Evolutionary conservation across 2,888 invertebrate genomes (phyloP).

Genomic region (Nomada fucata): DNA sequence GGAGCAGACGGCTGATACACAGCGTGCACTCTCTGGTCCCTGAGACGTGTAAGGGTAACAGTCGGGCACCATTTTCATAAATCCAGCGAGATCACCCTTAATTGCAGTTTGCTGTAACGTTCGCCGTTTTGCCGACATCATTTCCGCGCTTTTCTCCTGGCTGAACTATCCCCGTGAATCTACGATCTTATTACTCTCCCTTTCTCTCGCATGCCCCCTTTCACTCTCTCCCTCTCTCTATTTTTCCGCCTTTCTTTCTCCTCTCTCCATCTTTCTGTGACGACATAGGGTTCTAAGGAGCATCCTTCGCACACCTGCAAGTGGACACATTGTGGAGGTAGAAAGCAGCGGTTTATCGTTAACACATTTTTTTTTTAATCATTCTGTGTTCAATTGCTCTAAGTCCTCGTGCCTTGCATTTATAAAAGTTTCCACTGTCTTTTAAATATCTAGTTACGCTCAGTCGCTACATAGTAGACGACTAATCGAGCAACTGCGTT

Average conservation of each 20-base stretch:
- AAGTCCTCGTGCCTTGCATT: too few species aligned
- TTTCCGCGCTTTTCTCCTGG: neutral
- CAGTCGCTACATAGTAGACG: too few species aligned
- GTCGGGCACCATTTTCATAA: constrained; percentile 72
- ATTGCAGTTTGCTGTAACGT: constrained; percentile 75
- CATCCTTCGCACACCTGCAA: too few species aligned
- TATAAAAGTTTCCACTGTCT: too few species aligned
- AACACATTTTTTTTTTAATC: too few species aligned
- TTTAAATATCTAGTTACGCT: too few species aligned
- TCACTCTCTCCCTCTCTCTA: neutral
- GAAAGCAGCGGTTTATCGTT: too few species aligned
- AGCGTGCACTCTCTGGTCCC: neutral
- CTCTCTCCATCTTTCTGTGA: neutral
- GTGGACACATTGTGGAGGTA: too few species aligned
- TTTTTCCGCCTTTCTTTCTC: neutral
- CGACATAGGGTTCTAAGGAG: neutral
- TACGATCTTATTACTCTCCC: neutral
- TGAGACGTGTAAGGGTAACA: constrained; percentile 10
- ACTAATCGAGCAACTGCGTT: too few species aligned
- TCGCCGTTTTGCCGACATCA: constrained; percentile 45
- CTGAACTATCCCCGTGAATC: neutral
- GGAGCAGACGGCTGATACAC: neutral
- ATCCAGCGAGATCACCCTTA: constrained; percentile 75
- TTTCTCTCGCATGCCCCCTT: neutral
- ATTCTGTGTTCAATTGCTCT: too few species aligned